phyloP scores from a whole-genome alignment of 2,113 vertebrate genomes.

The Channa maculata region DNA sequence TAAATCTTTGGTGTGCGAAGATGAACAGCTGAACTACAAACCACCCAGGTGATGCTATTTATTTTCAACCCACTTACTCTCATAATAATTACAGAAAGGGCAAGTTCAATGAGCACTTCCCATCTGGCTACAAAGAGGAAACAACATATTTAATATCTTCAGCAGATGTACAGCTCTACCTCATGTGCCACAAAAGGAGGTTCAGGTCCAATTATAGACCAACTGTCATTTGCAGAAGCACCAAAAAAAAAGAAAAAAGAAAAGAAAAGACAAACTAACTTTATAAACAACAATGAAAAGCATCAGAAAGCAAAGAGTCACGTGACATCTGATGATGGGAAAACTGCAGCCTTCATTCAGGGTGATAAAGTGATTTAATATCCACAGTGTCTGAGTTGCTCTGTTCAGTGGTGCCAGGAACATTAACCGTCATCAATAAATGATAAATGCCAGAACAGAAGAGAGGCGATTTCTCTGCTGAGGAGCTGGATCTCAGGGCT shows the following conservation, averaged over 20 bases:
- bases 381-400: slow-evolving; percentile 66
- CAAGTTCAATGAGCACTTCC: slow-evolving; percentile 28
- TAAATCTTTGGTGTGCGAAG: not conserved
- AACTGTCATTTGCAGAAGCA: slow-evolving; percentile 38
- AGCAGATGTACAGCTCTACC: slow-evolving; percentile 43
- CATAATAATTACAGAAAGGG: slow-evolving; percentile 44
- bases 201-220: slow-evolving; percentile 28
- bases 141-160: slow-evolving; percentile 44
- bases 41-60: slow-evolving; percentile 21
- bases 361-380: slow-evolving; percentile 77
- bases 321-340: slow-evolving; percentile 34
- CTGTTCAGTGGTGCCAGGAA: slow-evolving; percentile 69
- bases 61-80: slow-evolving; percentile 46
- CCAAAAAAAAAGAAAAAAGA: slow-evolving; percentile 5
- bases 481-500: slow-evolving; percentile 46
- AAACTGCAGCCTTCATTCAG: slow-evolving; percentile 52
- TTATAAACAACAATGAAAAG: slow-evolving; percentile 49
- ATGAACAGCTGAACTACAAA: slow-evolving; percentile 5
- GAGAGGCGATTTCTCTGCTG: slow-evolving; percentile 55
- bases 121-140: slow-evolving; percentile 41
- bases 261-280: slow-evolving; percentile 17
- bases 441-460: slow-evolving; percentile 68
- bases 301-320: slow-evolving; percentile 29
- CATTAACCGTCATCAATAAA: slow-evolving; percentile 76
- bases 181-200: not conserved